Base-by-base conservation (phyloP, 2,797 vertebrate species). In the Morelia viridis region DNA sequence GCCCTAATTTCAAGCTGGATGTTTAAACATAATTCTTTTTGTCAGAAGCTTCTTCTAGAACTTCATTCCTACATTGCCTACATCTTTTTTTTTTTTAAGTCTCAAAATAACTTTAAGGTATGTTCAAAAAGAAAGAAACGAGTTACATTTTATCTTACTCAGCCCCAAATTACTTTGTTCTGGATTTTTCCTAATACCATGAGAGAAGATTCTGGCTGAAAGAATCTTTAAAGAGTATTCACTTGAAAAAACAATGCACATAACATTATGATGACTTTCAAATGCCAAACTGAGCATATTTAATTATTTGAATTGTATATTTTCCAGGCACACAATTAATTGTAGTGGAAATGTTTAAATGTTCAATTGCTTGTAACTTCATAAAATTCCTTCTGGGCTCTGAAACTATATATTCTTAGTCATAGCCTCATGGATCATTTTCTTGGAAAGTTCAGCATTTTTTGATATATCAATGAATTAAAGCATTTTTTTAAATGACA, bases 301-400 rank as follows among this genome's bases (percentile, higher is more conserved):
- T 96, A 95, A 96, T 96, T 96, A 96, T 95, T 94, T 94, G 85
- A 94, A 93, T 94, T 95, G 93, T 90, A 91, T 13, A 57, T 95
- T 95, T 96, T 94, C 95, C 95, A 95, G 91, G 94, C 94, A 91
- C 60, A 89, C 0, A 56, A 95, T 97, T 96, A 96, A 96, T 96
- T 96, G 93, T 94, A 93, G 89, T 95, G 91, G 94, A 96, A 96
- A 95, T 91, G 93, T 95, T 96, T 95, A 95, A 95, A 95, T 91
- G 94, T 95, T 97, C 96, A 95, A 94, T 94, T 96, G 95, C 95
- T 96, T 95, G 93, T 95, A 96, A 96, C 96, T 96, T 96, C 95
- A 94, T 92, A 95, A 95, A 96, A 95, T 94, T 95, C 95, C 95
- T 96, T 85, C 89, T 96, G 96, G 96, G 93, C 92, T 95, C 93